Percentiles rank a stretch among this genome's conserved stretches.
Conservation (phyloP, 1,140 invertebrate species). For the Bombus difficillimus region DNA sequence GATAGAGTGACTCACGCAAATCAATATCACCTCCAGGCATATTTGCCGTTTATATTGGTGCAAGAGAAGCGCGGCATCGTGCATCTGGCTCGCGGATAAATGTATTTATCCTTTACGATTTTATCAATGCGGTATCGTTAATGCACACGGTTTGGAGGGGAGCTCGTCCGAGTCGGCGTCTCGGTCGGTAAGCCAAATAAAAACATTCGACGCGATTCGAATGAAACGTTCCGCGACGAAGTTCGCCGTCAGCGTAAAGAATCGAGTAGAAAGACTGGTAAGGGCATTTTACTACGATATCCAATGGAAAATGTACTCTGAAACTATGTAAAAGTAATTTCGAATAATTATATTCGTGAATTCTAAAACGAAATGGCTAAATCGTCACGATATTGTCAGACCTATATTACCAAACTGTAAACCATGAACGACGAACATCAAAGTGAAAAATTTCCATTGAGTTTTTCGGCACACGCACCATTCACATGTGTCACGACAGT, state of each 20-base stretch:
- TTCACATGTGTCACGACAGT: conserved; percentile 30
- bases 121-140: not conserved
- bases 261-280: not conserved
- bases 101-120: conserved; percentile 11
- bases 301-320: not conserved
- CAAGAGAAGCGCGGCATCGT: conserved; percentile 12
- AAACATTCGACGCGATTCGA: not conserved
- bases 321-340: not conserved
- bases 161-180: not conserved
- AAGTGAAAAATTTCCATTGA: conserved; percentile 1
- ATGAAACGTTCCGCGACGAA: not conserved
- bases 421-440: not conserved
- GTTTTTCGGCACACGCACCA: conserved; percentile 28
- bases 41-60: conserved; percentile 45
- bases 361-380: not conserved
- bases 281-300: not conserved
- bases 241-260: not conserved
- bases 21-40: conserved; percentile 69
- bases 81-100: conserved; percentile 17
- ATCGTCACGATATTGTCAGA: not conserved
- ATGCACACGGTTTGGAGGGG: not conserved
- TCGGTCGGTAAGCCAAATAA: not conserved
- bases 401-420: not conserved
- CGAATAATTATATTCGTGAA: not conserved
- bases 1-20: conserved; percentile 72